These are phyloP conservation scores for Papilio dardanus DNA, from an alignment of 1,140 invertebrate species.

Conservation along the genomic window DNA sequence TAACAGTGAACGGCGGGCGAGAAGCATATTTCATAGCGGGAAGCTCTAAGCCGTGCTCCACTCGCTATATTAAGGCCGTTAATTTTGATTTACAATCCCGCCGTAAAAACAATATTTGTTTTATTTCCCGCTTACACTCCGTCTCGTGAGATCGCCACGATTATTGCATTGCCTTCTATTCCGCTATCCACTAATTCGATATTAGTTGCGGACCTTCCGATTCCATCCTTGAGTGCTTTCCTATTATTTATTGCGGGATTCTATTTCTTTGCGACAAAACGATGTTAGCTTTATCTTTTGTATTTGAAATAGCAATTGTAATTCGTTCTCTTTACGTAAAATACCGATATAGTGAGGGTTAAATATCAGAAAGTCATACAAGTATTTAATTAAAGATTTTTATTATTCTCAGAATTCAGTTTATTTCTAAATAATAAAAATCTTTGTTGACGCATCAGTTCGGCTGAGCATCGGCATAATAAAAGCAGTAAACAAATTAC, in stretches of 20 bases:
- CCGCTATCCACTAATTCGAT: constrained; percentile 72
- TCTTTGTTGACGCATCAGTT: too few species aligned
- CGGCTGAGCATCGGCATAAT: neutral
- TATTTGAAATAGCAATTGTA: constrained; percentile 1
- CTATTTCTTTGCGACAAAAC: constrained; percentile 51
- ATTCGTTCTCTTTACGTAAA: neutral
- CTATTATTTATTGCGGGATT: constrained; percentile 51
- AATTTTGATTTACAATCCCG: constrained; percentile 82
- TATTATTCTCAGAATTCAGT: too few species aligned
- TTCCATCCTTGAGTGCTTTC: constrained; percentile 61
- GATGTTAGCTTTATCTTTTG: constrained; percentile 37
- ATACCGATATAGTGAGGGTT: neutral
- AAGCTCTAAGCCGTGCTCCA: constrained; percentile 72
- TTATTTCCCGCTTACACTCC: constrained; percentile 71
- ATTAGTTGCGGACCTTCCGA: constrained; percentile 60
- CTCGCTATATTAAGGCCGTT: constrained; percentile 81
- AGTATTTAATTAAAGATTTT: too few species aligned
- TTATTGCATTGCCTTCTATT: constrained; percentile 55
- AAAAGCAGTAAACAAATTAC: constrained; percentile 26
- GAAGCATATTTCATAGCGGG: constrained; percentile 79
- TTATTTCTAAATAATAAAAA: too few species aligned
- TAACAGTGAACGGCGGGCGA: constrained; percentile 77
- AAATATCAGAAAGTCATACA: neutral
- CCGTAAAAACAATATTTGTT: constrained; percentile 81
- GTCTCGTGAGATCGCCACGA: constrained; percentile 67